Base-by-base conservation (phyloP, 2,113 vertebrate species). In the Astatotilapia flaviijosephi region DNA sequence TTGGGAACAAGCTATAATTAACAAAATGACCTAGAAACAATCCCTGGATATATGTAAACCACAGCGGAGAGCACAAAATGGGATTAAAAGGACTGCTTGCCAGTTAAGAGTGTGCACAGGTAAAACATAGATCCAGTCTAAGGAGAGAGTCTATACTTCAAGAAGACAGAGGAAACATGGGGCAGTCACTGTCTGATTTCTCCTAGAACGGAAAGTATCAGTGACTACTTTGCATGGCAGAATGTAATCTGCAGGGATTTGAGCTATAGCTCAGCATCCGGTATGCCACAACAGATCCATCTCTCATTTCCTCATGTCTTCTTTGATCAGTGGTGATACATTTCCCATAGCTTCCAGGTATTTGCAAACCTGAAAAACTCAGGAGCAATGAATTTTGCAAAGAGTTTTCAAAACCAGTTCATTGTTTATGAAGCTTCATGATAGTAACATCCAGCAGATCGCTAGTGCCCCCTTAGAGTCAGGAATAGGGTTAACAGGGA, bases 11-110 rank as follows among this genome's bases (percentile, higher is more conserved):
- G 79, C 82, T 91, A 86, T 92, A 91, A 94, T 95, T 95, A 94
- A 86, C 33, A 73, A 42, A 84, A 35, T 90, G 95, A 91, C 94
- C 93, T 89, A 94, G 91, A 95, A 95, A 93, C 77, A 31, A 28
- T 94, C 93, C 88, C 93, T 55, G 49, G 85, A 77, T 65, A 31
- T 42, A 19, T 82, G 42, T 53, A 73, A 86, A 55, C 75, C 87
- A 80, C 86, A 73, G 58, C 65, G 88, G 91, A 86, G 33, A 15
- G 54, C 26, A 79, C 65, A 10, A 84, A 42, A 88, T 83, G 54
- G 62, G 82, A 84, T 89, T 87, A 83, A 80, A 90, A 79, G 19
- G n/a, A 45, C 70, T 33, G 75, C 37, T 28, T 79, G 62, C 49
- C 17, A 58, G 73, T 56, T 26, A 14, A 53, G 17, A 80, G 58